Conservation (phyloP, 2,797 vertebrate species). For the Leucoraja ocellata region DNA sequence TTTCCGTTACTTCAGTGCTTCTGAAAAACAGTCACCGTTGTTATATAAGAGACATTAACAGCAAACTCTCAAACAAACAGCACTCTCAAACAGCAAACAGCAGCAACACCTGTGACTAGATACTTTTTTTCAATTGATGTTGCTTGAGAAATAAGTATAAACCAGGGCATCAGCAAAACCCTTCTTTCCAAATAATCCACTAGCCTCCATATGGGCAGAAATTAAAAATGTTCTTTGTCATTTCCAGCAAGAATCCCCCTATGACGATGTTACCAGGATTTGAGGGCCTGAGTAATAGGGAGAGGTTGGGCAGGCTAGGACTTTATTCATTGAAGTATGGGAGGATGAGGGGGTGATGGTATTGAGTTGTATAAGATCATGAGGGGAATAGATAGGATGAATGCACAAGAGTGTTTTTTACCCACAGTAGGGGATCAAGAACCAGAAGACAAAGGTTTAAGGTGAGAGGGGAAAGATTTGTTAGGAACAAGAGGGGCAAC, state of each 20-base stretch:
- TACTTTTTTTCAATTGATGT: not conserved
- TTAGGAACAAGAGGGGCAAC: no score
- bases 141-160: not conserved
- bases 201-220: not conserved
- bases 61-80: not conserved
- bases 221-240: not conserved
- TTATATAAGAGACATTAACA: not conserved
- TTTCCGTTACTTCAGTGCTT: not conserved
- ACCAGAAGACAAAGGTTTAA: no score
- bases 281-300: no score
- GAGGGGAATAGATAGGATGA: no score
- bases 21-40: not conserved
- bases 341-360: no score
- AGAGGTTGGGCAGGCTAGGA: no score
- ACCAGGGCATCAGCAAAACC: not conserved
- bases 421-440: no score
- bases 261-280: no score
- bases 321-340: no score
- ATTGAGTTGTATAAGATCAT: no score
- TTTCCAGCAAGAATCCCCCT: not conserved
- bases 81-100: not conserved
- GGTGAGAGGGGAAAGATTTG: no score
- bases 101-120: not conserved
- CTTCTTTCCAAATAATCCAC: not conserved
- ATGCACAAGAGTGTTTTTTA: no score